A percentile compares a stretch with the other conserved stretches of the same genome.
Conservation (phyloP, 2,797 vertebrate genomes). For the Catostomus latipinnis region DNA sequence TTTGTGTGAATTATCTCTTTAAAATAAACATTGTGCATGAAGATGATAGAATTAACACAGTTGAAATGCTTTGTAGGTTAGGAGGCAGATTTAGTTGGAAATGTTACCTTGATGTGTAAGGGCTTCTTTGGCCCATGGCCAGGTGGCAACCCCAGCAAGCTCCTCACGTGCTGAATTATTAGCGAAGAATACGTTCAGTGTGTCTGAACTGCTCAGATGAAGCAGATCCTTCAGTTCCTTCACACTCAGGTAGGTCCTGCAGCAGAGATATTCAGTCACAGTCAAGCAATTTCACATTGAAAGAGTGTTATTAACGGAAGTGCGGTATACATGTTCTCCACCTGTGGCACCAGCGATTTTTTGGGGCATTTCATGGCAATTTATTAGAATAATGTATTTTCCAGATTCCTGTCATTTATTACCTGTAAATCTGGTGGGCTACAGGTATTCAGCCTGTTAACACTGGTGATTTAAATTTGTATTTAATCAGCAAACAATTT, state of each 20-base stretch:
- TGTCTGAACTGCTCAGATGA: slow-evolving; percentile 86
- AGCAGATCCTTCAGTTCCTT: slow-evolving; percentile 93
- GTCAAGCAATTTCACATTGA: slow-evolving; percentile 30
- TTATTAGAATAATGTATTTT: no score
- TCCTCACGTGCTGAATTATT: slow-evolving; percentile 90
- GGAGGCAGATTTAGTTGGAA: background rate
- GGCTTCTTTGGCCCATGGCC: slow-evolving; percentile 98
- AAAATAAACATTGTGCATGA: slow-evolving; percentile 5
- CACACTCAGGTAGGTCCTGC: slow-evolving; percentile 93
- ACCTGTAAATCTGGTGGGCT: no score
- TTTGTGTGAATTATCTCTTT: background rate
- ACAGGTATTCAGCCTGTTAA: no score
- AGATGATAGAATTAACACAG: slow-evolving; percentile 1
- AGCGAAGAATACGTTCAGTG: slow-evolving; percentile 95
- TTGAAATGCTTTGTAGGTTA: background rate
- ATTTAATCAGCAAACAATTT: no score
- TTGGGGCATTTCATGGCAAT: no score
- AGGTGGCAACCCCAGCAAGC: slow-evolving; percentile 93
- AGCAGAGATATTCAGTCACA: slow-evolving; percentile 41
- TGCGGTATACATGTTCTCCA: background rate
- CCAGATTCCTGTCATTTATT: no score
- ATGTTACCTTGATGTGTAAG: slow-evolving; percentile 88
- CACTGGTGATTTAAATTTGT: no score
- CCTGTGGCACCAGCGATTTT: no score
- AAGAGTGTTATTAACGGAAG: slow-evolving; percentile 4